Conservation (phyloP, 2,888 invertebrate species). For the Agapostemon virescens region DNA sequence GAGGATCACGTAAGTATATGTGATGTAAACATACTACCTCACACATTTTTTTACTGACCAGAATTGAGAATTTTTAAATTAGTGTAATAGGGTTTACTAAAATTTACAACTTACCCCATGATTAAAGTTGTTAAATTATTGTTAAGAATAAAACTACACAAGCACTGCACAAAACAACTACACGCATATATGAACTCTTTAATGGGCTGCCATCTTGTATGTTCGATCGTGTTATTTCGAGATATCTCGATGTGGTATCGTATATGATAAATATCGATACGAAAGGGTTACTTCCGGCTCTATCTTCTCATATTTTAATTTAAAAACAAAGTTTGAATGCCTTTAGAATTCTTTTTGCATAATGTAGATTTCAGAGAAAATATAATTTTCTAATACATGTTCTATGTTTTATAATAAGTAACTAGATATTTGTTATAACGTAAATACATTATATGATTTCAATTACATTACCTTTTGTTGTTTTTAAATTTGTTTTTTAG, state of each 20-base stretch:
- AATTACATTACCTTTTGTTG: too few relatives aligned
- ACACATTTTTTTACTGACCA: slow-evolving; percentile 6
- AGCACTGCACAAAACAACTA: slow-evolving; percentile 61
- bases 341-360: background rate
- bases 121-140: slow-evolving; percentile 57
- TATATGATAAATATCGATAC: slow-evolving; percentile 44
- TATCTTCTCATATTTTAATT: background rate
- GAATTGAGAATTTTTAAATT: background rate
- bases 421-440: too few relatives aligned
- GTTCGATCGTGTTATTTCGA: slow-evolving; percentile 55
- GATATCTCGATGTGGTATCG: slow-evolving; percentile 38
- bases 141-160: slow-evolving; percentile 55
- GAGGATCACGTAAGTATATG: slow-evolving; percentile 40
- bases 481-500: too few relatives aligned
- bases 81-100: background rate
- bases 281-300: slow-evolving; percentile 41
- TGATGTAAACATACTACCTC: slow-evolving; percentile 60
- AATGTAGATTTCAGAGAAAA: background rate
- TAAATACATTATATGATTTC: too few relatives aligned
- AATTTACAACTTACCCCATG: slow-evolving; percentile 63
- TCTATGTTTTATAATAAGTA: too few relatives aligned
- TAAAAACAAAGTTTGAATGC: background rate
- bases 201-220: slow-evolving; percentile 64
- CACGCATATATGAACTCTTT: slow-evolving; percentile 55
- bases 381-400: background rate